Conservation (phyloP, 1,140 invertebrate species). For the Brachystomella parvula region DNA sequence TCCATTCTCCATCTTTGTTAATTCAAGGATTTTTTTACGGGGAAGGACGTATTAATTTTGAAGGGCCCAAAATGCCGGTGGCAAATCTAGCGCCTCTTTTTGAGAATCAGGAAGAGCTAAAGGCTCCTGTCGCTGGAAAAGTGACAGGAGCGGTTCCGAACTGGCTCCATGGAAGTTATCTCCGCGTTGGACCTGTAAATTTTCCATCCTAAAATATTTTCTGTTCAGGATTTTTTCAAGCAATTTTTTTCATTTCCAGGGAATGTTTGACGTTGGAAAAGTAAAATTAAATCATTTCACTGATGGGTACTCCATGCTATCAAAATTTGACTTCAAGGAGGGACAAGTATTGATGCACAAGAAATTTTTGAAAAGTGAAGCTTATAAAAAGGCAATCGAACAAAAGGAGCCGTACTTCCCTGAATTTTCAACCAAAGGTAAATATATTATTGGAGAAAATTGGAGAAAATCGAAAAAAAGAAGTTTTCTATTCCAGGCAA, state of each 20-base stretch:
- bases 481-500: too few species aligned
- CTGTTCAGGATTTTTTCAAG: too few species aligned
- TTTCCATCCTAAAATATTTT: too few species aligned
- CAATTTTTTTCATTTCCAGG: not conserved
- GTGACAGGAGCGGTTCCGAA: slow-evolving; percentile 19
- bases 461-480: too few species aligned
- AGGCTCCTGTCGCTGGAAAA: not conserved
- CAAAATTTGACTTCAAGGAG: slow-evolving; percentile 42
- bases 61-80: slow-evolving; percentile 5
- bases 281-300: slow-evolving; percentile 45
- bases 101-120: slow-evolving; percentile 1
- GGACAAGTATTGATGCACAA: slow-evolving; percentile 34
- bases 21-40: too few species aligned
- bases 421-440: slow-evolving; percentile 46
- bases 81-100: not conserved
- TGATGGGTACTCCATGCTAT: slow-evolving; percentile 44
- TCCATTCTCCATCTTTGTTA: too few species aligned
- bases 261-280: slow-evolving; percentile 46
- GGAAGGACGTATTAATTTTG: too few species aligned
- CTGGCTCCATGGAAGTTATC: slow-evolving; percentile 22
- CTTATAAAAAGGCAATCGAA: slow-evolving; percentile 43
- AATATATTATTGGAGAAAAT: too few species aligned
- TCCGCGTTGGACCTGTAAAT: slow-evolving; percentile 18
- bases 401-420: slow-evolving; percentile 43
- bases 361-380: slow-evolving; percentile 43